Base-by-base conservation (phyloP, 2,113 vertebrate species). In the Anser cygnoides region DNA sequence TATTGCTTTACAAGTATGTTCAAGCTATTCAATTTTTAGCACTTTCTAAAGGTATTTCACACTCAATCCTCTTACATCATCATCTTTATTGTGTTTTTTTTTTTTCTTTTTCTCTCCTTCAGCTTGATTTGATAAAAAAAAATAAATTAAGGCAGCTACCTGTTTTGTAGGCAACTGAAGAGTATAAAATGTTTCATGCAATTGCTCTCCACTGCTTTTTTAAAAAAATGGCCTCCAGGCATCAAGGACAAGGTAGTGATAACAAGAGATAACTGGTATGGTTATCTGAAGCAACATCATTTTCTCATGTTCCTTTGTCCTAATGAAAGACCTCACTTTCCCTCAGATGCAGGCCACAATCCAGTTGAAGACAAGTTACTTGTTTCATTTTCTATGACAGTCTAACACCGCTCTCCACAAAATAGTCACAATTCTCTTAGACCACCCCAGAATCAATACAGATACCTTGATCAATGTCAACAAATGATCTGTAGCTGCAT, bases 261-360 rank as follows among this genome's bases (percentile, higher is more conserved):
- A 81, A 81, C 85, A 75, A 67, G 66, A 94, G 61, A 80, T 63
- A 88, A 84, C 26, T 26, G 57, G 19, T 0, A 1, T 22, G 35
- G 54, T 61, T 92, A 90, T 25, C 52, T 72, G 68, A 94, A 90
- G 59, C 70, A 89, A 68, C 62, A 41, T 8, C 6, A 44, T 63
- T 82, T 90, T 80, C 76, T 86, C 52, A 37, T 1, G 2, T 73
- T 23, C 41, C 54, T 87, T 70, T 70, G 37, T 83, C 80, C 86
- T 84, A 90, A 93, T 46, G 61, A 81, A 93, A 95, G 94, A 71
- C 43, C 59, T 81, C 33, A 44, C 43, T 21, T 89, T 91, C 80
- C 59, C 73, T 72, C 65, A 57, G 52, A 54, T 68, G 44, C 57
- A 89, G 55, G 68, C 33, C 68, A 65, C 6, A 15, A 19, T n/a